Conservation (phyloP, 2,797 vertebrate species). For the Adrianichthys oophorus region DNA sequence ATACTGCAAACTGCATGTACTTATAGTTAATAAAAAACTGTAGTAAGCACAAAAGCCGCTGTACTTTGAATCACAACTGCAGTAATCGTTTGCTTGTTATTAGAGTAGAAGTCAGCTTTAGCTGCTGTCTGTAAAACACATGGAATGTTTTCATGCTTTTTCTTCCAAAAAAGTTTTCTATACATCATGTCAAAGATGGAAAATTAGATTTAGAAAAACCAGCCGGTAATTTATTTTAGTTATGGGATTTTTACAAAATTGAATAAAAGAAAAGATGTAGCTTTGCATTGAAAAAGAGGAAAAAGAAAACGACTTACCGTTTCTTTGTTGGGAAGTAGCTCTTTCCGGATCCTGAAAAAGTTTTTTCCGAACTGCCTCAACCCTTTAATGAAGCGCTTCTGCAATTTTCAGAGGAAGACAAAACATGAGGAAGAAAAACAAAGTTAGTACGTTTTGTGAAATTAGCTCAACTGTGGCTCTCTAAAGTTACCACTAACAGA, state of each 20-base stretch:
- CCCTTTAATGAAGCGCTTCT: conserved; percentile 99
- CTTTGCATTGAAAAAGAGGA: neutral
- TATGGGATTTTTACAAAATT: too few relatives aligned
- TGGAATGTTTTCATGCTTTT: neutral
- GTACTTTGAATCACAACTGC: conserved; percentile 40
- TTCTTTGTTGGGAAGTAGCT: conserved; percentile 98
- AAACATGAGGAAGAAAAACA: conserved; percentile 31
- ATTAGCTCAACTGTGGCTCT: conserved; percentile 42
- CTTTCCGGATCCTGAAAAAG: conserved; percentile 99
- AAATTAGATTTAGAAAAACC: too few relatives aligned
- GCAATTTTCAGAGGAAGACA: conserved; percentile 51
- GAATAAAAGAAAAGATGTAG: neutral
- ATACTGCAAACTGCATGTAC: too few relatives aligned
- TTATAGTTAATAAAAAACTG: conserved; percentile 2
- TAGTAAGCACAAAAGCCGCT: conserved; percentile 18
- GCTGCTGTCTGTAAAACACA: neutral
- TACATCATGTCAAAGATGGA: too few relatives aligned
- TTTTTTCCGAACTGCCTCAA: conserved; percentile 98
- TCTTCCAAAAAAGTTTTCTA: too few relatives aligned
- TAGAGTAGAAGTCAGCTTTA: conserved; percentile 22
- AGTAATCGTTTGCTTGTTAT: conserved; percentile 48
- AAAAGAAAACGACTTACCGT: conserved; percentile 81
- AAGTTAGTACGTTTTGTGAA: conserved; percentile 27
- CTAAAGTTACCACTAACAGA: conserved; percentile 40
- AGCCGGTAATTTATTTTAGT: too few relatives aligned